Base-by-base conservation (phyloP, 2,797 vertebrate species). In the Pachyuromys duprasi region DNA sequence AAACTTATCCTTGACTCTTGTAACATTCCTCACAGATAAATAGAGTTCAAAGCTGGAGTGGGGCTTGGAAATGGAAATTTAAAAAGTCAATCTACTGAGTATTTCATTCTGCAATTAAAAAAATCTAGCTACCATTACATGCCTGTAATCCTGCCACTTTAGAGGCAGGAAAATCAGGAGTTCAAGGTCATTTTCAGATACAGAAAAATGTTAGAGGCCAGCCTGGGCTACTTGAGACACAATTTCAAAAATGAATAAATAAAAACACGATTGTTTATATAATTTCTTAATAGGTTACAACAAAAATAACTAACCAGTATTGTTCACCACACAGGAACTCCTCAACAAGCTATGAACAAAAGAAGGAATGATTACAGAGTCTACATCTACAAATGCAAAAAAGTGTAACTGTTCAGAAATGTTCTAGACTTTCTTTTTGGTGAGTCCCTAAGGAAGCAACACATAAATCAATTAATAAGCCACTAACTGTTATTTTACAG, bases 101-200 rank as follows among this genome's bases (percentile, higher is more conserved):
- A 42, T 83, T 83, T 90, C 88, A 91, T 74, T 95, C 89, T 57
- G 1, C 92, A 93, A 89, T 76, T 82, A 79, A 90, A 89, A 96
- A 86, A 31, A 83, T 14, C 55, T 75, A 78, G 60, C 20, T 33
- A 65, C 26, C 74, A 31, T 75, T 33, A 28, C 4, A 0, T 45
- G 7, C 42, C 42, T 28, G 45, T 18, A 78, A 78, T 63, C 22
- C 42, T 78, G 5, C 31, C 2, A 65, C 57, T 63, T 89, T 20
- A 33, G 42, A 89, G 14, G 31, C 42, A 78, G 60, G 42, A 65
- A 13, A 63, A 65, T 53, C 13, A 63, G 12, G 20, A 63, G 39
- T 49, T 63, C 31, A 26, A 45, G 20, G 28, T 62, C 2, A 62
- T 62, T 62, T 33, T 60, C 15, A 20, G 86, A 42, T 62, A 39